phyloP scores from a whole-genome alignment of 2,888 invertebrate species.

The Acanthoscelides obtectus region DNA sequence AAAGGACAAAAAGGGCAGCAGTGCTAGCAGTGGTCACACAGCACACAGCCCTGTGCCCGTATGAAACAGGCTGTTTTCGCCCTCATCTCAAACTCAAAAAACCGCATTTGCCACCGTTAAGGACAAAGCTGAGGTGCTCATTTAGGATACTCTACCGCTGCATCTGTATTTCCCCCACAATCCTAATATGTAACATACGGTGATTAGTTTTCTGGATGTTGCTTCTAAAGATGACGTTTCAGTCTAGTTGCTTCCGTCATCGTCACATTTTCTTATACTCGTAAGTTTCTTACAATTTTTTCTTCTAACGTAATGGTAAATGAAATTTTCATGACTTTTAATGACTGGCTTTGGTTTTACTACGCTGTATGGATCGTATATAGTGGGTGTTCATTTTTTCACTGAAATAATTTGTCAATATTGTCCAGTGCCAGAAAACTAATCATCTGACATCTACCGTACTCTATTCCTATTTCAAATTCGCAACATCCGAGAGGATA shows the following conservation, averaged over 20 bases:
- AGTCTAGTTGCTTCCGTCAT: too few species aligned
- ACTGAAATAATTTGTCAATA: too few species aligned
- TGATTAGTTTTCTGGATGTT: background rate
- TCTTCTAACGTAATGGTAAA: too few species aligned
- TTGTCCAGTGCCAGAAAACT: too few species aligned
- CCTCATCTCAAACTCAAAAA: background rate
- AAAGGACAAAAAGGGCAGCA: slow-evolving; percentile 34
- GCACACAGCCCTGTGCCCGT: slow-evolving; percentile 45
- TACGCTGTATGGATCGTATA: too few species aligned
- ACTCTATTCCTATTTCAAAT: background rate
- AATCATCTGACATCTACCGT: background rate
- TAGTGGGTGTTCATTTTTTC: too few species aligned
- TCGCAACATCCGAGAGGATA: background rate
- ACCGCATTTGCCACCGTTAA: background rate
- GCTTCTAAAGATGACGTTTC: background rate
- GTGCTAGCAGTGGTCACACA: slow-evolving; percentile 6
- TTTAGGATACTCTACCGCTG: slow-evolving; percentile 6
- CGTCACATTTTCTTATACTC: too few species aligned
- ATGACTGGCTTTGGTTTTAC: too few species aligned
- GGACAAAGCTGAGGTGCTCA: slow-evolving; percentile 20
- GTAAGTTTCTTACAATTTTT: too few species aligned
- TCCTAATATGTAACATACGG: background rate
- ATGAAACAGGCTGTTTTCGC: slow-evolving; percentile 30
- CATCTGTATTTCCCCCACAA: background rate
- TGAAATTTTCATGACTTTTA: too few species aligned